phyloP scores from a whole-genome alignment of 1,140 invertebrate genomes.

The Drosophila subpulchrella region DNA sequence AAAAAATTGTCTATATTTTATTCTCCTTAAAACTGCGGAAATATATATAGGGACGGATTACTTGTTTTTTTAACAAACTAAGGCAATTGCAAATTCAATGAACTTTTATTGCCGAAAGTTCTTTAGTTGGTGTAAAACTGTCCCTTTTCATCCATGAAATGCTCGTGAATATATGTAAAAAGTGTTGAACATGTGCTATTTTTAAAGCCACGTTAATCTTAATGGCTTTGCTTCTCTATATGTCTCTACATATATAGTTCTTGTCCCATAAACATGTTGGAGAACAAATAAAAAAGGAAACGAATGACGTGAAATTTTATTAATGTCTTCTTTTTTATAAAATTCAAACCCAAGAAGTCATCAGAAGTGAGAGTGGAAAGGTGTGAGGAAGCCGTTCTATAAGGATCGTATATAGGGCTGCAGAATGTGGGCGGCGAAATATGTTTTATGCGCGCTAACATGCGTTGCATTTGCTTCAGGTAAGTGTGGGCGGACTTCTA shows the following conservation, averaged over 20 bases:
- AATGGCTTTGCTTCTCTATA: constrained; percentile 57
- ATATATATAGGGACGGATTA: constrained; percentile 8
- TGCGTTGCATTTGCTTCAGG: constrained; percentile 66
- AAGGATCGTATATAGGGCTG: constrained; percentile 39
- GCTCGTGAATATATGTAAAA: constrained; percentile 42
- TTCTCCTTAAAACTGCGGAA: not conserved
- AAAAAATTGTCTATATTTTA: constrained; percentile 7
- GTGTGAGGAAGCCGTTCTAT: constrained; percentile 40
- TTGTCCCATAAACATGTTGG: constrained; percentile 52
- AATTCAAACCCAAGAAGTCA: constrained; percentile 40
- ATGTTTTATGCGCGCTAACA: constrained; percentile 64
- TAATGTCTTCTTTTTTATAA: constrained; percentile 76
- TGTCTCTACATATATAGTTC: constrained; percentile 53
- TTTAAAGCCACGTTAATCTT: constrained; percentile 71
- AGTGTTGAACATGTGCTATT: constrained; percentile 61
- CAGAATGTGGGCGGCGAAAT: constrained; percentile 67
- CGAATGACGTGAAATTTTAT: constrained; percentile 49
- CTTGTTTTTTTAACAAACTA: not conserved
- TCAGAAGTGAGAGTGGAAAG: constrained; percentile 51
- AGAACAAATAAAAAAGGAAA: constrained; percentile 28
- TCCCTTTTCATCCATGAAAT: constrained; percentile 14
- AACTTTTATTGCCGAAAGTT: constrained; percentile 9
- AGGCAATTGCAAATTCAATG: not conserved
- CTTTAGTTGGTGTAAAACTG: constrained; percentile 8
- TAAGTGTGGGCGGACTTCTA: constrained; percentile 54